A percentile compares a stretch with the other conserved stretches of the same genome.
phyloP scores from a whole-genome alignment of 1,140 invertebrate genomes.

The Bombus superbus region DNA sequence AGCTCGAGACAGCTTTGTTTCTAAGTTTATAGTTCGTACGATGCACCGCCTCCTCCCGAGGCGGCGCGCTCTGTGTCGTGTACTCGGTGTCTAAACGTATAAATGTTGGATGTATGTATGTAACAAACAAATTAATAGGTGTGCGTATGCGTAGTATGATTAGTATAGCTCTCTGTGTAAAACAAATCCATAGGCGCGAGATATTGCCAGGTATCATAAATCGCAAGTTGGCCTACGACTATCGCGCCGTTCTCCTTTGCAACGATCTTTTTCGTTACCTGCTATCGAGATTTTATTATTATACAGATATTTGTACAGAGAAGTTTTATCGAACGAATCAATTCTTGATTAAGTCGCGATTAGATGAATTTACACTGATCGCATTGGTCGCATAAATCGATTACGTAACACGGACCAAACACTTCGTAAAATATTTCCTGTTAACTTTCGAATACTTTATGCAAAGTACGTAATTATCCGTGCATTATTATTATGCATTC shows the following conservation, averaged over 20 bases:
- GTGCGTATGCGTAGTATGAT: constrained; percentile 24
- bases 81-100: constrained; percentile 52
- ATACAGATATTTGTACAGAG: constrained; percentile 36
- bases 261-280: constrained; percentile 8
- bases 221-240: constrained; percentile 38
- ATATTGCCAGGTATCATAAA: background rate
- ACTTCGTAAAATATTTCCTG: background rate
- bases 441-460: constrained; percentile 6
- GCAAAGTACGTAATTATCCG: background rate
- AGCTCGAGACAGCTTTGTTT: constrained; percentile 1
- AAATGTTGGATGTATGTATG: constrained; percentile 51
- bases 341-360: background rate
- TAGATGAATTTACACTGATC: background rate
- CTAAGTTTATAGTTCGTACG: background rate
- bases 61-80: background rate
- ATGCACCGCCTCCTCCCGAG: too few species aligned
- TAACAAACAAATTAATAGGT: background rate
- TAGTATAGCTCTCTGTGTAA: background rate
- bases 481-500: background rate
- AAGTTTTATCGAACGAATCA: constrained; percentile 29
- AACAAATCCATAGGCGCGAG: background rate
- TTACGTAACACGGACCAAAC: constrained; percentile 33
- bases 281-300: constrained; percentile 25
- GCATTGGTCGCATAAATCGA: background rate
- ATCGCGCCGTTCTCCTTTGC: constrained; percentile 24